These are phyloP conservation scores for Drosophila macrospina DNA, from an alignment of 2,888 invertebrate species.

Conservation along the genomic window DNA sequence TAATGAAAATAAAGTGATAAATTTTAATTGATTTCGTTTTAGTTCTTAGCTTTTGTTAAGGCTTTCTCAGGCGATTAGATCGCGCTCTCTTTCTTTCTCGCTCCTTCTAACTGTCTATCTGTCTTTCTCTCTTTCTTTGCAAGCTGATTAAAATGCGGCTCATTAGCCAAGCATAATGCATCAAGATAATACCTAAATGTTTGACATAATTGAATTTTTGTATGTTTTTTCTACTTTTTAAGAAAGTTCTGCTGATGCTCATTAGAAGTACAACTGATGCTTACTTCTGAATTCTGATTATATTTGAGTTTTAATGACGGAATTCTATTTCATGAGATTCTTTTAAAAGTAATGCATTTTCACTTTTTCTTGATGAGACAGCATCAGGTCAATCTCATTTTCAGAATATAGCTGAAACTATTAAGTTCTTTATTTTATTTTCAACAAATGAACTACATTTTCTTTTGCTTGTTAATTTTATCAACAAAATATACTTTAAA, in stretches of 20 bases:
- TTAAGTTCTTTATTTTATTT: too few species aligned
- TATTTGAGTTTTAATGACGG: background rate
- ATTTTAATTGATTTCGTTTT: slow-evolving; percentile 79
- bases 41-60: slow-evolving; percentile 31
- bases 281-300: background rate
- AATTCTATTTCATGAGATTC: background rate
- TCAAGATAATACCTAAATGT: slow-evolving; percentile 66
- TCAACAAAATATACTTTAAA: too few species aligned
- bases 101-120: background rate
- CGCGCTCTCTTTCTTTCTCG: slow-evolving; percentile 1
- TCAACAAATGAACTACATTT: too few species aligned
- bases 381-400: too few species aligned
- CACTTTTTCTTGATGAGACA: too few species aligned
- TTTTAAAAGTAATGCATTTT: too few species aligned
- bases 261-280: slow-evolving; percentile 1
- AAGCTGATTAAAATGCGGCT: slow-evolving; percentile 42
- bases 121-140: background rate
- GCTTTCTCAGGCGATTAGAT: slow-evolving; percentile 52
- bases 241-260: background rate
- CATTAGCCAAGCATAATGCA: slow-evolving; percentile 73
- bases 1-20: slow-evolving; percentile 77
- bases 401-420: too few species aligned
- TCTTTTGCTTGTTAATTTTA: too few species aligned
- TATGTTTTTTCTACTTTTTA: slow-evolving; percentile 31
- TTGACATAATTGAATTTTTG: slow-evolving; percentile 76